phyloP scores from a whole-genome alignment of 2,888 invertebrate species.

The Drosophila lutescens region DNA sequence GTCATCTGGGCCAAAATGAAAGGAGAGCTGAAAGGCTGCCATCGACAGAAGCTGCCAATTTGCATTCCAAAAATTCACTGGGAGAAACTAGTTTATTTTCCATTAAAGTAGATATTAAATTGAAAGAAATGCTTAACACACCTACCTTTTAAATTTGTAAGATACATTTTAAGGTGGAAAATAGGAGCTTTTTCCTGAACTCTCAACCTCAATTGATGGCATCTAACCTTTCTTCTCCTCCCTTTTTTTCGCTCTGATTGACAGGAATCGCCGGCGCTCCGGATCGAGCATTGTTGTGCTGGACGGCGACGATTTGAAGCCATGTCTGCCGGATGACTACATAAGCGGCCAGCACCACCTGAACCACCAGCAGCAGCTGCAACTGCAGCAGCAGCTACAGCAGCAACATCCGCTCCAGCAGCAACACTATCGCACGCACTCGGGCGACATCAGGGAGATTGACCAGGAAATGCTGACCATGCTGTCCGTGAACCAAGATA shows the following conservation, averaged over 20 bases:
- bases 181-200: too few species aligned
- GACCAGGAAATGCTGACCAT: slow-evolving; percentile 92
- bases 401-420: slow-evolving; percentile 65
- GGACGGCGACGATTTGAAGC: slow-evolving; percentile 88
- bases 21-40: slow-evolving; percentile 4
- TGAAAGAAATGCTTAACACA: too few species aligned
- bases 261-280: slow-evolving; percentile 92
- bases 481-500: slow-evolving; percentile 88
- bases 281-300: slow-evolving; percentile 93
- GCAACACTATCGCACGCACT: slow-evolving; percentile 85
- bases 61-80: slow-evolving; percentile 19
- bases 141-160: too few species aligned
- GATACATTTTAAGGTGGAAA: too few species aligned
- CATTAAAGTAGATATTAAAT: not conserved
- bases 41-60: slow-evolving; percentile 62
- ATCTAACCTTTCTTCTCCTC: not conserved
- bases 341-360: slow-evolving; percentile 81
- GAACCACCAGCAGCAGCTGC: slow-evolving; percentile 68
- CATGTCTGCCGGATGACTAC: slow-evolving; percentile 87
- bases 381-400: slow-evolving; percentile 58
- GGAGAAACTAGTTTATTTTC: too few species aligned
- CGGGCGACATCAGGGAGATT: slow-evolving; percentile 84
- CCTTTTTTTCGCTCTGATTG: slow-evolving; percentile 19
- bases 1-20: slow-evolving; percentile 43
- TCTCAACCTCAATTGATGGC: not conserved